Evolutionary conservation across 2,113 vertebrate species (phyloP).

Genomic region (Paraplagusia blochii): DNA sequence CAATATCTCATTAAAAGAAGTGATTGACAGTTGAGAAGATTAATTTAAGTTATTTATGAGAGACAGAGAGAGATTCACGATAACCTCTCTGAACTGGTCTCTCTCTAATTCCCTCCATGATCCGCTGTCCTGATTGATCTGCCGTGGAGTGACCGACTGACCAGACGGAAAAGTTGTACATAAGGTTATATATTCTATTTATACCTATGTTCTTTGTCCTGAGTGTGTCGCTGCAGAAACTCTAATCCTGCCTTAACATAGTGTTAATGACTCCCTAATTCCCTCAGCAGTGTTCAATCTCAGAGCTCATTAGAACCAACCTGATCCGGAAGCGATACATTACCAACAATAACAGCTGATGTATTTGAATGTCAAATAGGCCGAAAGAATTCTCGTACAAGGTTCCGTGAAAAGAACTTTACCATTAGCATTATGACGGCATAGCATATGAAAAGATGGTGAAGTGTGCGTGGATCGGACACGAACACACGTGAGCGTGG

Average conservation of each 20-base stretch:
- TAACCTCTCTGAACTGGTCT: slow-evolving; percentile 32
- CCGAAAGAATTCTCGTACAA: background rate
- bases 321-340: slow-evolving; percentile 21
- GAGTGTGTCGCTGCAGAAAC: slow-evolving; percentile 10
- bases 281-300: slow-evolving; percentile 55
- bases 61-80: slow-evolving; percentile 1
- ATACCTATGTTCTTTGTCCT: background rate
- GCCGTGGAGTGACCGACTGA: slow-evolving; percentile 19
- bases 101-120: slow-evolving; percentile 16
- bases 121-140: slow-evolving; percentile 24
- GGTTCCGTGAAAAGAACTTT: background rate
- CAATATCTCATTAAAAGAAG: too few relatives aligned
- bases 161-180: background rate
- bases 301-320: slow-evolving; percentile 56
- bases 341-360: slow-evolving; percentile 23
- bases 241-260: slow-evolving; percentile 47
- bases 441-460: background rate
- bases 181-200: background rate
- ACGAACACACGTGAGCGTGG: background rate
- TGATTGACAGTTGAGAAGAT: too few relatives aligned
- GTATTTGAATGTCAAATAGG: slow-evolving; percentile 26
- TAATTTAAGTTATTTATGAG: background rate
- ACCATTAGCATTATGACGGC: background rate
- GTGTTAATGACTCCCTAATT: slow-evolving; percentile 64
- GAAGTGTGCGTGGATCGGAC: background rate